phyloP scores from a whole-genome alignment of 23 tunicate species.

The Corella eumyota region DNA sequence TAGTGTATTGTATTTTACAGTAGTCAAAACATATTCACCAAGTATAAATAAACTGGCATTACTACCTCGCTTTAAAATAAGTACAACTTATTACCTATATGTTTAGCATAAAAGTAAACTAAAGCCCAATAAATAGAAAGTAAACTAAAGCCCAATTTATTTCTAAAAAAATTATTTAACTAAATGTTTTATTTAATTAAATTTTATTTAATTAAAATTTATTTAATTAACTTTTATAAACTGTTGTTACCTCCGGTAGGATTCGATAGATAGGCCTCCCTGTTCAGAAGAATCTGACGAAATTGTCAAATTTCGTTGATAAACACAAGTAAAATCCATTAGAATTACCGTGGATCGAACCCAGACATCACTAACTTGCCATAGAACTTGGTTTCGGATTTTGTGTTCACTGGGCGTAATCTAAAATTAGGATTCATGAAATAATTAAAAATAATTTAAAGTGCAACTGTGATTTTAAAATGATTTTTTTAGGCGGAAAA shows the following conservation, averaged over 20 bases:
- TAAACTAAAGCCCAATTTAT: too few species aligned
- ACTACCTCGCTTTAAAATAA: too few species aligned
- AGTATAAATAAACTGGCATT: too few species aligned
- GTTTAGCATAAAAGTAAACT: too few species aligned
- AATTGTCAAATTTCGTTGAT: slow-evolving; percentile 17
- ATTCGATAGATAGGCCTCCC: slow-evolving; percentile 17
- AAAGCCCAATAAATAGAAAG: too few species aligned
- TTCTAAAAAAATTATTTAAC: too few species aligned
- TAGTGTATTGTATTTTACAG: too few species aligned
- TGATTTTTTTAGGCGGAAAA: not conserved
- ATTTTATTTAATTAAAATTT: not conserved
- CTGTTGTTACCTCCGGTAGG: slow-evolving; percentile 25
- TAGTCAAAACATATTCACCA: too few species aligned
- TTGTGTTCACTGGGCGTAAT: slow-evolving; percentile 19
- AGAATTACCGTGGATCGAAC: slow-evolving; percentile 46
- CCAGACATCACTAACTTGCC: slow-evolving; percentile 32
- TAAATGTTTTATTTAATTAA: not conserved
- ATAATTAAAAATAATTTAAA: too few species aligned
- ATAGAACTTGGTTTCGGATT: slow-evolving; percentile 42
- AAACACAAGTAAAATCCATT: slow-evolving; percentile 62
- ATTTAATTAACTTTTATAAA: not conserved
- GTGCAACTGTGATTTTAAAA: too few species aligned
- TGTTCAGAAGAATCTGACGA: slow-evolving; percentile 15
- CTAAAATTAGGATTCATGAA: slow-evolving; percentile 13
- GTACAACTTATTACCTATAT: too few species aligned